A percentile compares a stretch with the other conserved stretches of the same genome.
Conservation (phyloP, 2,888 invertebrate genomes). For the Liopterus haemorrhoidalis region DNA sequence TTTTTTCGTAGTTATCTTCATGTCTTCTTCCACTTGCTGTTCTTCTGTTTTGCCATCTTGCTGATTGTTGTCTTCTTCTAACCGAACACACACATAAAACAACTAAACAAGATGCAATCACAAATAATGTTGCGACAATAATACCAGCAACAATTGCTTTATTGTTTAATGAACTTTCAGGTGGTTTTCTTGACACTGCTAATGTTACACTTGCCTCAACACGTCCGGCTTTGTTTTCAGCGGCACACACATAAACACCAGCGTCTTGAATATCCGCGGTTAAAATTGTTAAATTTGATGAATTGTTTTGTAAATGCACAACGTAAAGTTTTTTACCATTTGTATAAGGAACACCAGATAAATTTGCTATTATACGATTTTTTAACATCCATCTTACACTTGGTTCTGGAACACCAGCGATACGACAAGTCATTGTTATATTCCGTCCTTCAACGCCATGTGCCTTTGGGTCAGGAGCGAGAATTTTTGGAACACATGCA, state of each 20-base stretch:
- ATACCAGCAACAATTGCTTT: conserved; percentile 62
- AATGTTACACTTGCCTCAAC: conserved; percentile 69
- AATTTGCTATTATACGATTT: conserved; percentile 64
- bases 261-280: conserved; percentile 69
- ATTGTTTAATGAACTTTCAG: conserved; percentile 54
- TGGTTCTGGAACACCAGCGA: conserved; percentile 66
- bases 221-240: conserved; percentile 74
- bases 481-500: conserved; percentile 69
- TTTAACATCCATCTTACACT: conserved; percentile 66
- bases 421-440: conserved; percentile 65
- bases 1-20: conserved; percentile 70
- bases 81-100: conserved; percentile 58
- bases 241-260: conserved; percentile 69
- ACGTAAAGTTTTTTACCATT: conserved; percentile 58
- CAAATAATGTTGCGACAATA: conserved; percentile 59
- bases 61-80: conserved; percentile 58
- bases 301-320: conserved; percentile 59
- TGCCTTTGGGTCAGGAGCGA: conserved; percentile 54
- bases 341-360: conserved; percentile 46
- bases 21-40: conserved; percentile 44
- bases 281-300: conserved; percentile 67
- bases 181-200: conserved; percentile 60
- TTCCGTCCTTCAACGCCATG: conserved; percentile 66
- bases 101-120: conserved; percentile 60
- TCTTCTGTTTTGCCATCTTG: conserved; percentile 43